phyloP scores from a whole-genome alignment of 2,113 vertebrate genomes.

The Galemys pyrenaicus region DNA sequence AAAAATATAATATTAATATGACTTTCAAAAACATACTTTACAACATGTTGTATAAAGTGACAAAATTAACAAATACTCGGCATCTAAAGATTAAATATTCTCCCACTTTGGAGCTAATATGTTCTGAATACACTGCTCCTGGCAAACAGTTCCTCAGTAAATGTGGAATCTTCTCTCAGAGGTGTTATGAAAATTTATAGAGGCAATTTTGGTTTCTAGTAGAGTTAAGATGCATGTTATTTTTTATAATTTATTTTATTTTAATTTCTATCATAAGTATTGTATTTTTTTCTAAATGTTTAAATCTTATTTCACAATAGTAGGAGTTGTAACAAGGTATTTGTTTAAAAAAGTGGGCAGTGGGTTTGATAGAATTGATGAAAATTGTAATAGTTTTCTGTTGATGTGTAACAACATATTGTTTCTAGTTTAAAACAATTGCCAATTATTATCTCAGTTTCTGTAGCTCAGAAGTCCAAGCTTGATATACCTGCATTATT shows the following conservation, averaged over 20 bases:
- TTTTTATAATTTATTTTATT: slow-evolving; percentile 38
- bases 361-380: background rate
- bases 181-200: slow-evolving; percentile 10
- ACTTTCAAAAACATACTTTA: slow-evolving; percentile 36
- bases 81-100: slow-evolving; percentile 28
- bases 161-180: background rate
- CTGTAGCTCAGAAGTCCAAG: background rate
- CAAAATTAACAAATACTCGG: slow-evolving; percentile 1
- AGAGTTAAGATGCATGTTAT: background rate
- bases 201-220: slow-evolving; percentile 23
- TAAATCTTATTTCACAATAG: slow-evolving; percentile 28
- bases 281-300: background rate
- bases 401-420: background rate
- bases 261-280: background rate
- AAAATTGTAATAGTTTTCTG: background rate
- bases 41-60: slow-evolving; percentile 26
- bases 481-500: background rate
- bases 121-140: background rate
- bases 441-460: background rate
- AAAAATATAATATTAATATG: slow-evolving; percentile 54
- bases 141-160: background rate
- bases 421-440: background rate
- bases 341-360: slow-evolving; percentile 14
- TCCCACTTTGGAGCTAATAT: background rate
- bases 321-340: background rate